Base-by-base conservation (phyloP, 2,888 invertebrate genomes). In the Eupithecia vulgata region DNA sequence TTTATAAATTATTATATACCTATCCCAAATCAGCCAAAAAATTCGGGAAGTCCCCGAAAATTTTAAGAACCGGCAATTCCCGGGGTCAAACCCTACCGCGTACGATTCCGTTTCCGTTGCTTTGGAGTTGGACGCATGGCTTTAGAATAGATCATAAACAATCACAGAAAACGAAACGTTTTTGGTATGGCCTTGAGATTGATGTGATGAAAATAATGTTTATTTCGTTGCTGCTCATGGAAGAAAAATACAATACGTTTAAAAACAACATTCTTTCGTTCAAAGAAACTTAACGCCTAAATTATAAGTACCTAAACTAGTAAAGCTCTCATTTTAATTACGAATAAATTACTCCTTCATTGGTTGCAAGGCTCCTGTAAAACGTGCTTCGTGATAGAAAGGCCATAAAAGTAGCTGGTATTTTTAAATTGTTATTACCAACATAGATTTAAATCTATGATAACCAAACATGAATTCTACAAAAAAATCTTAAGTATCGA, bases 271-370 rank as follows among this genome's bases (percentile, higher is more conserved):
- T 68, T 30, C 17, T 45, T 59, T 25, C 35, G 35, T 15, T 61
- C 37, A 21, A 73, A 57, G 40, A 10, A 68, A 68, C 67, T 34
- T 68, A 71, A 70, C 7, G 52, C 59, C 71, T 78, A 71, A 77
- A 72, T 76, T 77, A 79, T 82, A n/a, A n/a, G n/a, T n/a, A 83
- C 84, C 86, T 91, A 91, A 83, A 87, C 91, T 93, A 93, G 90
- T 93, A 93, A 93, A 93, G 93, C 93, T 93, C 90, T 91, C 88
- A 84, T 87, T 87, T 76, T 71, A 70, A 71, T 87, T 85, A 90
- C 84, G 84, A 85, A 86, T 85, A 85, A 87, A 84, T 87, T 85
- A 88, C 72, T 84, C 83, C 87, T 87, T 84, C 82, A 82, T 83
- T 73, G 81, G 30, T 30, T 30, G 30, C 81, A 88, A 88, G 87